Percentiles rank a stretch among this genome's conserved stretches.
phyloP scores from a whole-genome alignment of 2,888 invertebrate species.

The Petrophora chlorosata region DNA sequence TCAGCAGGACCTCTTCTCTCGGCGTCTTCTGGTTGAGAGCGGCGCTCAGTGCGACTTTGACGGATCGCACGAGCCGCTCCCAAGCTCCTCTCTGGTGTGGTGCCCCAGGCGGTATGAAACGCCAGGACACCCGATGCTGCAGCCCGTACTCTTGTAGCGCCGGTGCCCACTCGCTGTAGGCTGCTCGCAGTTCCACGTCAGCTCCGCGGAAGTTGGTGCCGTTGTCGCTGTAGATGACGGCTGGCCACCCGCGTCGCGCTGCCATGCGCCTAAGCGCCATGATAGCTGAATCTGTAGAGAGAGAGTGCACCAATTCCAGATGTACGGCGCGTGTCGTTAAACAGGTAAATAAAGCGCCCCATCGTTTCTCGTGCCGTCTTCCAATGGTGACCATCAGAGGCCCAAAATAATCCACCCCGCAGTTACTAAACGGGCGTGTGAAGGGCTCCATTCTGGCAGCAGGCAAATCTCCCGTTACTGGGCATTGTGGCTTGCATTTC shows the following conservation, averaged over 20 bases:
- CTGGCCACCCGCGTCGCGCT: not conserved
- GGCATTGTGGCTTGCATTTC: constrained; percentile 14
- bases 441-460: constrained; percentile 11
- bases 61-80: too few relatives aligned
- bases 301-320: not conserved
- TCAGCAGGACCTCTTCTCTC: too few relatives aligned
- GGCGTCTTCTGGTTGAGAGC: too few relatives aligned
- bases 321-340: not conserved
- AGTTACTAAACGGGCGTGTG: constrained; percentile 19
- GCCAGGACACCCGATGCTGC: not conserved
- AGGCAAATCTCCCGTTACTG: constrained; percentile 27
- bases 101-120: not conserved
- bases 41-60: too few relatives aligned
- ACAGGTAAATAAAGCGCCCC: not conserved
- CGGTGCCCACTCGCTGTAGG: not conserved
- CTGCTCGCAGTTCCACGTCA: too few relatives aligned
- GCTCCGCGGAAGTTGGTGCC: not conserved
- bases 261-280: not conserved
- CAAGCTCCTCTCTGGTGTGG: too few relatives aligned
- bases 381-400: constrained; percentile 27
- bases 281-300: not conserved
- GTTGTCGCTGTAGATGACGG: not conserved
- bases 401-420: constrained; percentile 30
- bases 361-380: constrained; percentile 7
- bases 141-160: not conserved